Percentiles rank a stretch among this genome's conserved stretches.
Evolutionary conservation across 2,797 vertebrate genomes (phyloP).

Genomic region (Thaleichthys pacificus): DNA sequence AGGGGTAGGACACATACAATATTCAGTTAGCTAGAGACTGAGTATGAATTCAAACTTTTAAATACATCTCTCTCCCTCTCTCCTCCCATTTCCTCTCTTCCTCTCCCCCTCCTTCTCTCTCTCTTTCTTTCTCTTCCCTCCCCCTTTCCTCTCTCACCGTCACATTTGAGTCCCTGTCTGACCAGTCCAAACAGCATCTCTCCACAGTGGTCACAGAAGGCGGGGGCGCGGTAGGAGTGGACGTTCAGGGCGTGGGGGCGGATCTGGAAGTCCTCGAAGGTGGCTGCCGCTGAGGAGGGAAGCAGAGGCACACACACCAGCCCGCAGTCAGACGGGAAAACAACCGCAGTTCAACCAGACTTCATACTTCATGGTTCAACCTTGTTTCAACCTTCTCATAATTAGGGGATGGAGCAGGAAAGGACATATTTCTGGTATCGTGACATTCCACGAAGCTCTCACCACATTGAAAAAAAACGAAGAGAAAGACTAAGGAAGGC

Average conservation of each 20-base stretch:
- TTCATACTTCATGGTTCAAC: not conserved
- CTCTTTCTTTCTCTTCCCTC: not conserved
- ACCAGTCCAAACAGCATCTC: constrained; percentile 94
- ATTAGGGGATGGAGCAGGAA: not conserved
- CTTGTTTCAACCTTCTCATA: not conserved
- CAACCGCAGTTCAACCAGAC: constrained; percentile 12
- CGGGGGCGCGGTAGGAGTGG: constrained; percentile 88
- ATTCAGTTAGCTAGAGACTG: not conserved
- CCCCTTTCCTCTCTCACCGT: constrained; percentile 75
- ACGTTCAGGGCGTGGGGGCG: constrained; percentile 89
- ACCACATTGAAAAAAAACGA: not conserved
- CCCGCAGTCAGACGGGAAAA: constrained; percentile 8
- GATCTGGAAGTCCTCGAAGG: constrained; percentile 92
- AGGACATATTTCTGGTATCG: too few species aligned
- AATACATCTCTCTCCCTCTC: not conserved
- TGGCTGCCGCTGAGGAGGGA: constrained; percentile 79
- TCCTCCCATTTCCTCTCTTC: not conserved
- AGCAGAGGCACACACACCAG: too few species aligned
- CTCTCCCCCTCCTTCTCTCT: not conserved
- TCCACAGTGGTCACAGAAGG: constrained; percentile 94
- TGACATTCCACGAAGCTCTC: too few species aligned
- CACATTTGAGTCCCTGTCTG: constrained; percentile 91
- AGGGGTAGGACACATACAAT: not conserved
- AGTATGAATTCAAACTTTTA: not conserved
- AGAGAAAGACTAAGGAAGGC: not conserved